Evolutionary conservation across 2,797 vertebrate species (phyloP), one percentile per base, ranked within the genome.

Genomic region (Sebastes itinus): DNA sequence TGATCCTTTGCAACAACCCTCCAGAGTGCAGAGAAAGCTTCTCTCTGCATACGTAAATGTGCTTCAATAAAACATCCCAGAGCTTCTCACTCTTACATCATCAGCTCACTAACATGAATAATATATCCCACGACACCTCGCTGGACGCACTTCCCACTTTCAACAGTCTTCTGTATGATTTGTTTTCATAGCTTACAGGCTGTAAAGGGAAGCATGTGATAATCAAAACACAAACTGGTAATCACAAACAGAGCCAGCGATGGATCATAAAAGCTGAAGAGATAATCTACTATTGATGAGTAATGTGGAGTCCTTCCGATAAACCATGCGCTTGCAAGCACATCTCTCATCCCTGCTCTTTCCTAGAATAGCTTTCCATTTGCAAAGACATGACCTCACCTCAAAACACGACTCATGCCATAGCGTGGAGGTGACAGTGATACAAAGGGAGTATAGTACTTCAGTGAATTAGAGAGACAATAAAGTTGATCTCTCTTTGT

Each of bases 231-330:
- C 55, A 73, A 30, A 11, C 14, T 42, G 58, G 42, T 70, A 38
- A 84, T 87, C 65, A 72, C 67, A 85, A 77, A 87, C 55, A 66
- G 68, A 85, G 78, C 61, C 69, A 77, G 70, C 55, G 52, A 52
- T 85, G 89, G 85, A 77, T 80, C 75, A 83, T 73, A 80, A 73
- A 81, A 83, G 77, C 84, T 84, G 84, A 86, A 30, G 77, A 86
- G 86, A 91, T 92, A 42, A 94, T 95, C 90, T 84, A 95, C 94
- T 91, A 94, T 91, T 87, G 88, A 94, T 93, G 91, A 93, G 89
- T 93, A 90, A 94, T 88, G 88, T 87, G 84, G 71, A 81, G 78
- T 88, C 87, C 86, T 93, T 93, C 89, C 89, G 59, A 87, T 92
- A 92, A 93, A 92, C 81, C 65, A 74, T 85, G 88, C 5, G 2